Percentiles rank a stretch among this genome's conserved stretches.
Conservation (phyloP, 2,888 invertebrate species). For the Portevinia maculata region DNA sequence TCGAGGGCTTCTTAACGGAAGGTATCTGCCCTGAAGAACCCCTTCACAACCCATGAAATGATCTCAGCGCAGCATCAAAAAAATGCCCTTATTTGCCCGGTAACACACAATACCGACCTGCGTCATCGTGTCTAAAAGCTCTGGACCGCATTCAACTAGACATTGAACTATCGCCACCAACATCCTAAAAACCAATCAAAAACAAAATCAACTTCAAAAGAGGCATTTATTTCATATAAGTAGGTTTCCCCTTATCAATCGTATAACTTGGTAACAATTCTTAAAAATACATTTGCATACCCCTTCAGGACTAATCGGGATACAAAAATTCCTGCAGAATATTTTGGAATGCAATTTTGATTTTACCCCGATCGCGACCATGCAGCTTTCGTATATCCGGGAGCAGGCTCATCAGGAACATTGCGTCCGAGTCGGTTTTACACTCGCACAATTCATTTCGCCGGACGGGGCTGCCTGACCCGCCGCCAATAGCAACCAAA, state of each 20-base stretch:
- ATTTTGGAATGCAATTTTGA: conserved; percentile 82
- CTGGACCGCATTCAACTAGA: too few relatives aligned
- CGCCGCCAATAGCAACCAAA: conserved; percentile 14
- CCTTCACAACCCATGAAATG: too few relatives aligned
- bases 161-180: too few relatives aligned
- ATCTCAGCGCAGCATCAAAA: too few relatives aligned
- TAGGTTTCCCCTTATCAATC: too few relatives aligned
- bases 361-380: conserved; percentile 81
- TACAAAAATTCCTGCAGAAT: conserved; percentile 81
- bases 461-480: conserved; percentile 50
- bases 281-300: too few relatives aligned
- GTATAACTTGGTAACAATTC: not conserved
- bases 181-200: not conserved
- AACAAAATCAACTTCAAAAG: not conserved
- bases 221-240: too few relatives aligned
- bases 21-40: too few relatives aligned
- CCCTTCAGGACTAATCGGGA: conserved; percentile 79
- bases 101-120: too few relatives aligned
- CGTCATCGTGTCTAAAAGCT: too few relatives aligned
- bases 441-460: conserved; percentile 79
- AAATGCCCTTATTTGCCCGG: too few relatives aligned
- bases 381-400: conserved; percentile 81
- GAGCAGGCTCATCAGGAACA: conserved; percentile 82
- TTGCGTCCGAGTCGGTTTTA: conserved; percentile 82
- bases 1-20: too few relatives aligned